Conservation (phyloP, 2,797 vertebrate species). For the Gymnoscopelus microlampas region DNA sequence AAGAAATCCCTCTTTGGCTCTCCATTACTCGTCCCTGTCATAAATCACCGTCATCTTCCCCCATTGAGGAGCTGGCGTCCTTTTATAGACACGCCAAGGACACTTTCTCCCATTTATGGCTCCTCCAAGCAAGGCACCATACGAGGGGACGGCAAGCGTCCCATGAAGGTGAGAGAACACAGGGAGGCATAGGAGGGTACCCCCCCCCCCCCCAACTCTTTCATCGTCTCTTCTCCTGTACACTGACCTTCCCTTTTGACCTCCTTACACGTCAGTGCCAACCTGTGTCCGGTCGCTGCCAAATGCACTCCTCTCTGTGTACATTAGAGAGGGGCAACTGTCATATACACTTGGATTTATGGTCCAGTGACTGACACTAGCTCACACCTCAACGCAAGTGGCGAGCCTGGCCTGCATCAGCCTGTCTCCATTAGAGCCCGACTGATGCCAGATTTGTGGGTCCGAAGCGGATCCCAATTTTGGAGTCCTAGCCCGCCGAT, state of each 20-base stretch:
- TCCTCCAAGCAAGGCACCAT: slow-evolving; percentile 30
- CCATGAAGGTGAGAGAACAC: slow-evolving; percentile 65
- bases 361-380: slow-evolving; percentile 50
- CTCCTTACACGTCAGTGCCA: slow-evolving; percentile 49
- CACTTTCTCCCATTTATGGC: slow-evolving; percentile 84
- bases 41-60: slow-evolving; percentile 67
- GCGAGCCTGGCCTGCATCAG: slow-evolving; percentile 70
- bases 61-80: slow-evolving; percentile 58
- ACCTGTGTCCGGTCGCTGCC: slow-evolving; percentile 46
- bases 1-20: slow-evolving; percentile 48
- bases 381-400: slow-evolving; percentile 59
- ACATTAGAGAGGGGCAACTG: slow-evolving; percentile 34
- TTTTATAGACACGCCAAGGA: slow-evolving; percentile 80
- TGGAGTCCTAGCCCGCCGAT: too few species aligned
- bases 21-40: slow-evolving; percentile 36
- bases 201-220: not conserved
- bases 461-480: too few species aligned
- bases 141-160: slow-evolving; percentile 31
- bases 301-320: slow-evolving; percentile 55
- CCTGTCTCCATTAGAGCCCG: slow-evolving; percentile 49
- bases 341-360: slow-evolving; percentile 53
- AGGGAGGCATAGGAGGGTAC: slow-evolving; percentile 41
- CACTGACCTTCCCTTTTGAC: slow-evolving; percentile 13
- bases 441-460: too few species aligned
- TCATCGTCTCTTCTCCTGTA: slow-evolving; percentile 10